phyloP scores from a whole-genome alignment of 2,797 vertebrate species.

The Anisognathus igniventris region DNA sequence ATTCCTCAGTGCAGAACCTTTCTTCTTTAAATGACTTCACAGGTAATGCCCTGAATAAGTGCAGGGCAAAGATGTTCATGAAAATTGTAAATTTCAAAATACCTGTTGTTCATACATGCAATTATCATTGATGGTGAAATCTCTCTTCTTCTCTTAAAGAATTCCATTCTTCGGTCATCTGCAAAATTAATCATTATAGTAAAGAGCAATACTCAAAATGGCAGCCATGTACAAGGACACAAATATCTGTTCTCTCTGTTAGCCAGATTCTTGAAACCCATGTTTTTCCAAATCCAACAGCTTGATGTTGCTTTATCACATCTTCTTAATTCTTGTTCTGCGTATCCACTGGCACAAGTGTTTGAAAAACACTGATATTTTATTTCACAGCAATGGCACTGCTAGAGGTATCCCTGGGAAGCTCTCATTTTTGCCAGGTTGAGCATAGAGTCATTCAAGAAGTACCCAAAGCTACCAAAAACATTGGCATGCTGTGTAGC shows the following conservation, averaged over 20 bases:
- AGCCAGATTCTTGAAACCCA: not conserved
- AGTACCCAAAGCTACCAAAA: not conserved
- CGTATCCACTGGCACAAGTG: not conserved
- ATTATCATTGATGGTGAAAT: not conserved
- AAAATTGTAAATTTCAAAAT: not conserved
- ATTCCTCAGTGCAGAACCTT: not conserved
- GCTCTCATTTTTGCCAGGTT: not conserved
- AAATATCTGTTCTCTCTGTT: not conserved
- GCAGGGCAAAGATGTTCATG: not conserved
- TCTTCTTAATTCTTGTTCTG: not conserved
- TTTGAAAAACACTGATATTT: not conserved
- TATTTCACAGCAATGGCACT: not conserved
- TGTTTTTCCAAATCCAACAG: not conserved
- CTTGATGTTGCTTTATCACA: not conserved
- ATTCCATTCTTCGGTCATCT: not conserved
- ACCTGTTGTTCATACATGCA: not conserved
- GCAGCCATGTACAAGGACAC: not conserved
- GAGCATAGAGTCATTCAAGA: not conserved
- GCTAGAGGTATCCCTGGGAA: not conserved
- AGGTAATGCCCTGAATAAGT: not conserved
- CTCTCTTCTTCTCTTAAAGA: not conserved
- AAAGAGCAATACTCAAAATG: not conserved
- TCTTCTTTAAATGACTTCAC: not conserved
- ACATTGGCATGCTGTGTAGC: not conserved
- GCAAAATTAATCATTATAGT: not conserved